Evolutionary conservation across 2,888 invertebrate genomes (phyloP), one percentile per base, ranked within the genome.

Genomic region (Agrochola lychnidis): DNA sequence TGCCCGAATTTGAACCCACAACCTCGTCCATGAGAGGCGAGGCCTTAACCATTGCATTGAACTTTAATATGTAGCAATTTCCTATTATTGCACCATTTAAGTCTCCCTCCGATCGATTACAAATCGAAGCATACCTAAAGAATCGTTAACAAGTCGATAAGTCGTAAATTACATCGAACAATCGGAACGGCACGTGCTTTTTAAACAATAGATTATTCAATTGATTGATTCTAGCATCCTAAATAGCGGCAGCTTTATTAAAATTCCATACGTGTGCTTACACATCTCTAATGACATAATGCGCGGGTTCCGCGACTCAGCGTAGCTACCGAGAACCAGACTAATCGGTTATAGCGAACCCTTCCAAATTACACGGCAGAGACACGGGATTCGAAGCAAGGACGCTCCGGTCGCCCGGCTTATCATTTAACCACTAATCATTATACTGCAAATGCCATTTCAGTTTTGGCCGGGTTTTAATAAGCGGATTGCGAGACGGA

Each of bases 391-490:
- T 94, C 95, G 92, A 92, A 93, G 93, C 96, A 96, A 96, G 96
- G 96, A 95, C 96, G 94, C 93, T 89, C 90, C 88, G 96, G 96
- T 96, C 96, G 92, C 91, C 90, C 87, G 92, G 93, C 94, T 96
- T 95, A 96, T 96, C 96, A 96, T 96, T 96, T 95, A 94, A 93
- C 92, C 92, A 91, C 94, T 96, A 95, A 96, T 95, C 94, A 96
- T 94, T 92, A 95, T 94, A 92, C 88, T 91, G 92, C 95, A 92
- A 95, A 95, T 96, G 96, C 95, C 96, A 96, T 96, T 96, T 94
- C 92, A 90, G 95, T 92, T 95, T 94, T 92, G 93, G 92, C 85
- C 90, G 91, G 91, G 84, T 95, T 94, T 95, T 96, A 96, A 96
- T 96, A 93, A 94, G 91, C 91, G 92, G 92, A 93, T 92, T 91